Conservation (phyloP, 1,140 invertebrate species). For the Steinernema feltiae region DNA sequence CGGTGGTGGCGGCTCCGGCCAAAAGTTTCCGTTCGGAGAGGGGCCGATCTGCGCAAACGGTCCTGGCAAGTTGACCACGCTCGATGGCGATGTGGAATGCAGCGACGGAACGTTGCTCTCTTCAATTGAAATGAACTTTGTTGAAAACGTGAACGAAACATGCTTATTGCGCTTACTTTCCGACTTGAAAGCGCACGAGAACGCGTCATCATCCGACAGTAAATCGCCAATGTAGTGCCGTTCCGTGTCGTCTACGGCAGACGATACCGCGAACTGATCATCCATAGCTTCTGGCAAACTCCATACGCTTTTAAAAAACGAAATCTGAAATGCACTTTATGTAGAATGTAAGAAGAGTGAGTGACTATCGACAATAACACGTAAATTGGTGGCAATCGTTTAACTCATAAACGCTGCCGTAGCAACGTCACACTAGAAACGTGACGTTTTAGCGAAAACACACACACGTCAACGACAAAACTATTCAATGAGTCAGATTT, state of each 20-base stretch:
- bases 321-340: background rate
- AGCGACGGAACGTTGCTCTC: background rate
- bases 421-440: too few relatives aligned
- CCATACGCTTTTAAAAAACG: background rate
- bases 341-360: too few relatives aligned
- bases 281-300: background rate
- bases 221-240: background rate
- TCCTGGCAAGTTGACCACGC: background rate
- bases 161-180: too few relatives aligned
- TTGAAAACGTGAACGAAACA: background rate
- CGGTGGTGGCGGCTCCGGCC: slow-evolving; percentile 1
- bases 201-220: slow-evolving; percentile 2
- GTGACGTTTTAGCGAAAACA: too few relatives aligned
- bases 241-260: slow-evolving; percentile 1
- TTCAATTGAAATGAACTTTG: background rate
- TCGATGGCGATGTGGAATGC: background rate
- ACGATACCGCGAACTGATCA: slow-evolving; percentile 3
- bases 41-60: background rate
- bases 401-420: too few relatives aligned
- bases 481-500: too few relatives aligned
- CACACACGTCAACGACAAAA: too few relatives aligned
- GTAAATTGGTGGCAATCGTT: too few relatives aligned
- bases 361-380: too few relatives aligned
- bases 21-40: background rate
- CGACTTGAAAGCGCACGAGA: background rate